Percentiles rank a stretch among this genome's conserved stretches.
Evolutionary conservation across 1,140 invertebrate species (phyloP).

Genomic region (Cyclina sinensis): DNA sequence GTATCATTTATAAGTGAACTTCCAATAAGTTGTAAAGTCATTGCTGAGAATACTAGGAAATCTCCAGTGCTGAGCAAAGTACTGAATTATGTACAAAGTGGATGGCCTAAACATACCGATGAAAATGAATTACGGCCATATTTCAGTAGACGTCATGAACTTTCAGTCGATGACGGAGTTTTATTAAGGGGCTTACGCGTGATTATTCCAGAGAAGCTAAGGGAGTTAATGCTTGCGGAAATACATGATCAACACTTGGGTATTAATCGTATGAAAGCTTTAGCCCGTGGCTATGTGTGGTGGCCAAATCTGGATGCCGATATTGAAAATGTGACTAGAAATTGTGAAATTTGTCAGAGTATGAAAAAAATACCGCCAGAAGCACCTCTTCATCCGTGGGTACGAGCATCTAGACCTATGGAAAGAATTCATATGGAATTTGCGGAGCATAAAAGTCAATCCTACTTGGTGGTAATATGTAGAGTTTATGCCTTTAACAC

Average conservation of each 20-base stretch:
- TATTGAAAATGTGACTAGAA: slow-evolving; percentile 85
- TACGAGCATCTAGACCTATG: slow-evolving; percentile 59
- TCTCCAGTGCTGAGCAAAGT: slow-evolving; percentile 56
- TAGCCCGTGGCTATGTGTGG: too few relatives aligned
- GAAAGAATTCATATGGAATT: slow-evolving; percentile 76
- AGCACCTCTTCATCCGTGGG: slow-evolving; percentile 70
- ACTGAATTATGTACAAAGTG: slow-evolving; percentile 6
- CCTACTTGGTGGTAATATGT: slow-evolving; percentile 83
- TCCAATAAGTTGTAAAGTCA: slow-evolving; percentile 41
- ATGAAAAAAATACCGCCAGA: slow-evolving; percentile 50
- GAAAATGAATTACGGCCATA: slow-evolving; percentile 58
- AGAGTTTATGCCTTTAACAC: too few relatives aligned
- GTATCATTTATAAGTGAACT: slow-evolving; percentile 53
- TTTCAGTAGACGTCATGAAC: slow-evolving; percentile 57
- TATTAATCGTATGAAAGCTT: slow-evolving; percentile 88
- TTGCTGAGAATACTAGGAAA: slow-evolving; percentile 30
- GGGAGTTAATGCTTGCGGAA: slow-evolving; percentile 82
- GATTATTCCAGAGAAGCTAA: slow-evolving; percentile 86
- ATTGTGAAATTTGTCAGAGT: slow-evolving; percentile 85
- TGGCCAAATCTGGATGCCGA: slow-evolving; percentile 87
- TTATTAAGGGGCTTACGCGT: slow-evolving; percentile 70
- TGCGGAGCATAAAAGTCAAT: slow-evolving; percentile 73
- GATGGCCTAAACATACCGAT: slow-evolving; percentile 21
- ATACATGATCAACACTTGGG: slow-evolving; percentile 88
- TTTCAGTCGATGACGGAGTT: slow-evolving; percentile 67